Conservation (phyloP, 2,888 invertebrate species). For the Slavum lentiscoides region DNA sequence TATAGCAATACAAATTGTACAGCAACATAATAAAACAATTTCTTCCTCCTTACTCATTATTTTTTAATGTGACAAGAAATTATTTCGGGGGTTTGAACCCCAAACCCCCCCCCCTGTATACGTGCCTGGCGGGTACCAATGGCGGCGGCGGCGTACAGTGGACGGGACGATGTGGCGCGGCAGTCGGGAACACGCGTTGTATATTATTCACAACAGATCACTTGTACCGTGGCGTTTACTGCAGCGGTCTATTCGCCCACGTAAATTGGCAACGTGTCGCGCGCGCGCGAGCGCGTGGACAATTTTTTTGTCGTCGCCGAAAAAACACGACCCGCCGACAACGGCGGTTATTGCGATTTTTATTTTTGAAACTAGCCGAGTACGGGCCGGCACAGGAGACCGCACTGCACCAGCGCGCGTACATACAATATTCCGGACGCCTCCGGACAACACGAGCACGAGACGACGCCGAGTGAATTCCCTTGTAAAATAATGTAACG, state of each 20-base stretch:
- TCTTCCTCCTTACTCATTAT: too few species aligned
- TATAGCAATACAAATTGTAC: too few species aligned
- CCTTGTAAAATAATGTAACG: too few species aligned
- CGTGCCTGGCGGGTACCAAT: too few species aligned
- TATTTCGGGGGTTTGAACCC: too few species aligned
- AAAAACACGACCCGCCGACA: slow-evolving; percentile 42
- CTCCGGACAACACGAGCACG: slow-evolving; percentile 23
- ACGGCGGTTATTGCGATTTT: slow-evolving; percentile 37
- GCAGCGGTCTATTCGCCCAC: slow-evolving; percentile 50
- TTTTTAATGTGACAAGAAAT: too few species aligned
- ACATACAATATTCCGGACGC: slow-evolving; percentile 27
- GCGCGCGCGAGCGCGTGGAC: too few species aligned
- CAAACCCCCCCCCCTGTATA: too few species aligned
- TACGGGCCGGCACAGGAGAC: too few species aligned
- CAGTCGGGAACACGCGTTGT: slow-evolving; percentile 30
- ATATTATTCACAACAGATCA: slow-evolving; percentile 41
- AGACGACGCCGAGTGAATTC: too few species aligned
- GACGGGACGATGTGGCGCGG: slow-evolving; percentile 20
- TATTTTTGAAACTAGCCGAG: slow-evolving; percentile 48
- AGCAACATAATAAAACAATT: too few species aligned
- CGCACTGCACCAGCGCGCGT: too few species aligned
- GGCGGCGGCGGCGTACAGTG: neutral
- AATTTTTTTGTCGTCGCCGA: slow-evolving; percentile 18
- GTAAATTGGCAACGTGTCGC: slow-evolving; percentile 48
- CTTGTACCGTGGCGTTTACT: slow-evolving; percentile 36